Evolutionary conservation across 2,888 invertebrate species (phyloP), one percentile per base, ranked within the genome.

Genomic region (Pecten maximus): DNA sequence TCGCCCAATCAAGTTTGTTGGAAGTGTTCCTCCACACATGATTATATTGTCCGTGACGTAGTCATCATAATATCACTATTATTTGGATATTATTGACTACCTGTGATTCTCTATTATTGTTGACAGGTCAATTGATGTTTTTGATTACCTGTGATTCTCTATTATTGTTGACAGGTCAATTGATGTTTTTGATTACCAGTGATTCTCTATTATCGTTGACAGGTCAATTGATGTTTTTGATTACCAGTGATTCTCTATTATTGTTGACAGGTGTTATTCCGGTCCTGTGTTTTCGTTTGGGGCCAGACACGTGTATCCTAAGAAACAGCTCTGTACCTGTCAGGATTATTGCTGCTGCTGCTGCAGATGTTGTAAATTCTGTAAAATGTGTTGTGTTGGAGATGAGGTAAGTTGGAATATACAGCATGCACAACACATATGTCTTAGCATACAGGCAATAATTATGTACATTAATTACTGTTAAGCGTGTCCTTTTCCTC

Each of bases 351-450:
- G 74, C 10, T 35, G 35, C 74, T 74, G 35, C 74, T 74, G 35
- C 74, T 74, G 74, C 74, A 35, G 74, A 74, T 74, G 74, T 74
- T 74, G 74, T 74, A 74, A 28, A 74, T 74, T 74, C 74, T 74
- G 74, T 35, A 74, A 74, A 74, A 74, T 74, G 35, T 74, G 74
- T 23, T 74, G 74, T 35, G 35, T 35, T 35, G 74, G 74, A 28
- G 74, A 74, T 35, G 74, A 74, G 74, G 74, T 28, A 15, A 2
- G 74, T 10, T 74, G 8, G 12, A 35, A 6, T 35, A 35, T 35
- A n/a, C 3, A 35, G 35, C 28, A 28, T 60, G 12, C 44, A 12
- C 12, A 10, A 10, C 12, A 10, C 12, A 44, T 44, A 6, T 10
- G 44, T 12, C 6, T 44, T 44, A 44, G 6, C 44, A 10, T 44